Evolutionary conservation across 92 coral and sea anemone species (phyloP), one percentile per base, ranked within the genome.

Genomic region (Heteractis magnifica): DNA sequence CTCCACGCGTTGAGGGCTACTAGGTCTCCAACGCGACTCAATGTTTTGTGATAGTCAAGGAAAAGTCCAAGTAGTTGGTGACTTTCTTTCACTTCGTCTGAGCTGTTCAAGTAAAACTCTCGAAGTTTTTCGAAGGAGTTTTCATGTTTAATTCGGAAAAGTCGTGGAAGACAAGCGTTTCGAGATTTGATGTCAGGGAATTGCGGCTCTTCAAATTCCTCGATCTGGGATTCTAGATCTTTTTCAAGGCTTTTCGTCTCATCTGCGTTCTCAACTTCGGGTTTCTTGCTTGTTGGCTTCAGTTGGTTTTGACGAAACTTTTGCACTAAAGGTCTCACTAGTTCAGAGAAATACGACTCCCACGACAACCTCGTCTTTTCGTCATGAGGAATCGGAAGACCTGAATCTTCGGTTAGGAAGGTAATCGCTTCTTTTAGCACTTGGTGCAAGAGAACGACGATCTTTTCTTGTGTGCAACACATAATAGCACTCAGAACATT

Each of bases 51-150:
- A 75, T 78, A 84, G 62, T 94, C 97, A 53, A 97, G 82, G 83
- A 97, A 94, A 55, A 97, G 90, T 21, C 98, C 94, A 75, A 97
- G 87, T 19, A 97, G 79, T 0, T 88, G 91, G 88, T 94, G 93
- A 48, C 75, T 88, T 16, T 86, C 79, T 71, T 87, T 91, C 71
- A 68, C 65, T 20, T 86, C 83, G 3, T 81, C 85, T 14, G 82
- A 85, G 23, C 87, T 81, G 82, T 84, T 79, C 82, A 94, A 6
- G 78, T 82, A 97, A 49, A 77, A 83, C 15, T 94, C 85, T 80
- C 87, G 86, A 4, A 97, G 81, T 77, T 85, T 88, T 49, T 71
- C 78, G 51, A 90, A 89, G 6, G 93, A 79, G 83, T 94, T 94
- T 49, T 92, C 92, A 6, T 56, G 82, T 20, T 95, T 89, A 1